A percentile compares a stretch with the other conserved stretches of the same genome.
phyloP scores from a whole-genome alignment of 2,113 vertebrate genomes.

The Onychostruthus taczanowskii region DNA sequence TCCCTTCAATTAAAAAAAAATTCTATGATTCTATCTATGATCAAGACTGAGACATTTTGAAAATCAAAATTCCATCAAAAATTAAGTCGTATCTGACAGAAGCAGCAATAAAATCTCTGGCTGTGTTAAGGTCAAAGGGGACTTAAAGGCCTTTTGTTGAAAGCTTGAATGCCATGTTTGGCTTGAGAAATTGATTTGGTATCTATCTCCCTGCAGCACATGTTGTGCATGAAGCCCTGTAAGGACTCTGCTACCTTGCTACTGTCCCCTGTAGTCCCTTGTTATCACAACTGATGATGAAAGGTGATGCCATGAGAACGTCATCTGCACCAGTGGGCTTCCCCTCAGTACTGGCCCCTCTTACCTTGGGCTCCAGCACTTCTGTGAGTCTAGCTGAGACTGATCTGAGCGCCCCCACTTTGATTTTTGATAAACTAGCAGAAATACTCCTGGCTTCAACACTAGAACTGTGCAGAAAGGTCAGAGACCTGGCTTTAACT shows the following conservation, averaged over 20 bases:
- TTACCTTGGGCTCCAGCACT: neutral
- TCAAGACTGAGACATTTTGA: neutral
- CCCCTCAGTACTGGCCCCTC: neutral
- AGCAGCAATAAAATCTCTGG: neutral
- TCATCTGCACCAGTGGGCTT: neutral
- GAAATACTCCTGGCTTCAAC: neutral
- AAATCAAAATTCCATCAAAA: slow-evolving; percentile 2
- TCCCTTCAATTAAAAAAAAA: neutral
- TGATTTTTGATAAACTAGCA: neutral
- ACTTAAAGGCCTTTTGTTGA: neutral
- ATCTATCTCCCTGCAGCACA: neutral
- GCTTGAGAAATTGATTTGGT: neutral
- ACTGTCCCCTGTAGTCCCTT: neutral
- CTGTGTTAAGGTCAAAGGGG: neutral
- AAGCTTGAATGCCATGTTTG: neutral
- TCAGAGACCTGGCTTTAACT: neutral
- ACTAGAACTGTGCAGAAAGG: neutral
- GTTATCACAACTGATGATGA: neutral
- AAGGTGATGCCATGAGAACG: neutral
- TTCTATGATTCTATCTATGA: neutral
- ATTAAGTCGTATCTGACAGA: neutral
- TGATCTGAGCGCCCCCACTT: neutral
- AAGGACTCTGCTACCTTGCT: neutral
- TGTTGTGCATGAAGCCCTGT: neutral
- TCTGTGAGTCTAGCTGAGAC: neutral